phyloP scores from a whole-genome alignment of 2,888 invertebrate genomes.

The Dynastes tityus region DNA sequence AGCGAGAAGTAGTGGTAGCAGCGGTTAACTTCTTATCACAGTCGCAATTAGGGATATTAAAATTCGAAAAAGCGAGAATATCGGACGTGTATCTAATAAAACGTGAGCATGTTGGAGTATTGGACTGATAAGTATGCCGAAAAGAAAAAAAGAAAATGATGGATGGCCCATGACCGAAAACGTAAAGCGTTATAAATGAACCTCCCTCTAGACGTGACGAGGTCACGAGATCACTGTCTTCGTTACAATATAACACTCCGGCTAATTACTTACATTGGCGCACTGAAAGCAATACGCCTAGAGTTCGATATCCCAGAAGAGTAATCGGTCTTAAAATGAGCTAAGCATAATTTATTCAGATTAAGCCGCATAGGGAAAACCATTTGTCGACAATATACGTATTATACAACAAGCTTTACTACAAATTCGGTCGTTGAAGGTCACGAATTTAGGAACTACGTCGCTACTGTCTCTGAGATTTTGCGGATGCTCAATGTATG shows the following conservation, averaged over 20 bases:
- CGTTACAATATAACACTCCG: constrained; percentile 29
- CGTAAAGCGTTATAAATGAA: background rate
- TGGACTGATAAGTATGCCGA: background rate
- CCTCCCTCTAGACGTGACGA: background rate
- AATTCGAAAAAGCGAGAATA: background rate
- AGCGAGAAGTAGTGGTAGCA: too few relatives aligned
- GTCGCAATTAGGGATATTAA: constrained; percentile 19
- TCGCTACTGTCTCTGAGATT: too few relatives aligned
- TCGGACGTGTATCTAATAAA: background rate
- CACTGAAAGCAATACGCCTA: background rate
- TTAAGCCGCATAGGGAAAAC: background rate
- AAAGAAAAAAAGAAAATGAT: constrained; percentile 2
- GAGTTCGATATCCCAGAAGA: background rate
- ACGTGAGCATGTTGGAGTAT: background rate
- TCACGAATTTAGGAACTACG: too few relatives aligned
- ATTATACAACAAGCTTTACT: too few relatives aligned
- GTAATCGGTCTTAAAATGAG: background rate
- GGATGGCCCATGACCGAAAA: constrained; percentile 17
- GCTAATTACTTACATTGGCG: constrained; percentile 22
- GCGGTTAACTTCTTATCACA: background rate
- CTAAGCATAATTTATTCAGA: background rate
- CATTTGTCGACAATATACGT: background rate
- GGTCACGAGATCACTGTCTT: constrained; percentile 16
- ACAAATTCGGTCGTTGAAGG: too few relatives aligned
- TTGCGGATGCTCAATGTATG: too few relatives aligned